A percentile compares a stretch with the other conserved stretches of the same genome.
Conservation (phyloP, 1,140 invertebrate species). For the Ceratina calcarata region DNA sequence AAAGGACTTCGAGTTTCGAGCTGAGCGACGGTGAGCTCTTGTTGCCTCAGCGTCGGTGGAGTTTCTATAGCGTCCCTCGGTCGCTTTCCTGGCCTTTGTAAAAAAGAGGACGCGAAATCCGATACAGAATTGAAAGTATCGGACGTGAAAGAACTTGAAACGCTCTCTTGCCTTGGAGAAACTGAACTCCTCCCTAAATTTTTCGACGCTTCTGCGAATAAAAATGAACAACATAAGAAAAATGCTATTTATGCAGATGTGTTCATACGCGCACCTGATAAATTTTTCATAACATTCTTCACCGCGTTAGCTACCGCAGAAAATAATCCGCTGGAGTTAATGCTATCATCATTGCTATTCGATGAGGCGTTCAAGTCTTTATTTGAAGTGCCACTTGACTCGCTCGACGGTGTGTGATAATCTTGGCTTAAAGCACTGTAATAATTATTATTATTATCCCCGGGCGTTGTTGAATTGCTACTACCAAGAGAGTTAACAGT, state of each 20-base stretch:
- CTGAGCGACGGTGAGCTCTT: not conserved
- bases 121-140: not conserved
- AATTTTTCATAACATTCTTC: conserved; percentile 66
- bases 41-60: not conserved
- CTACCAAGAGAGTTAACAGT: not conserved
- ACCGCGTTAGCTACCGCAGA: conserved; percentile 69
- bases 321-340: conserved; percentile 59
- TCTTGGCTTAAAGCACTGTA: conserved; percentile 42
- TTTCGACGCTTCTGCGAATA: not conserved
- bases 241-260: not conserved
- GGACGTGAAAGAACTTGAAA: not conserved
- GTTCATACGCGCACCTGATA: conserved; percentile 63
- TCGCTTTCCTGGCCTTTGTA: conserved; percentile 38
- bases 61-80: conserved; percentile 33
- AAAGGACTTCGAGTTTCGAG: conserved; percentile 32
- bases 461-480: conserved; percentile 28
- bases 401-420: not conserved
- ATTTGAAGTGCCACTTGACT: not conserved
- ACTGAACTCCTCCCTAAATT: not conserved
- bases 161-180: too few species aligned
- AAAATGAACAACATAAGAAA: not conserved
- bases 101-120: not conserved
- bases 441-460: conserved; percentile 51
- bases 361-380: not conserved
- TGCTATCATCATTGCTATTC: conserved; percentile 1